A percentile compares a stretch with the other conserved stretches of the same genome.
Evolutionary conservation across 2,888 invertebrate genomes (phyloP).

Genomic region (Phyto melanocephala): DNA sequence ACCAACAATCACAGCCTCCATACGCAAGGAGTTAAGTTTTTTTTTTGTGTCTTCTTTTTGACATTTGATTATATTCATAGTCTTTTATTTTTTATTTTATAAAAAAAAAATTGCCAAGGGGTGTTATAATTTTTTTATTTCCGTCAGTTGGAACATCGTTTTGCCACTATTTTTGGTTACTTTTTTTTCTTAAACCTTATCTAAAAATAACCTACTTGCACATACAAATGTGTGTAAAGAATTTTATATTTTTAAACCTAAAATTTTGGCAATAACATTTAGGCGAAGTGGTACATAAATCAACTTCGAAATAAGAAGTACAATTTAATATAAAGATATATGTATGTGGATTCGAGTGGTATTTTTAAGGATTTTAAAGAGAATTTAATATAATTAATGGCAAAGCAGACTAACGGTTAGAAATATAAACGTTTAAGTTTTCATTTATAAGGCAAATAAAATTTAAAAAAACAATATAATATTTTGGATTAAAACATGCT

Average conservation of each 20-base stretch:
- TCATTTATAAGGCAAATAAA: too few species aligned
- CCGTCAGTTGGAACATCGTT: slow-evolving; percentile 30
- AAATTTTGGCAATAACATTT: background rate
- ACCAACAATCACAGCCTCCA: slow-evolving; percentile 57
- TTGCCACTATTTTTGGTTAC: slow-evolving; percentile 9
- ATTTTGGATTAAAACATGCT: too few species aligned
- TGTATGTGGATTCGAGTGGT: too few species aligned
- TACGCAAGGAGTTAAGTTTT: slow-evolving; percentile 32
- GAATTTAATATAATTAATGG: too few species aligned
- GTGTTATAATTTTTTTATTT: slow-evolving; percentile 26
- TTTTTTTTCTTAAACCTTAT: background rate
- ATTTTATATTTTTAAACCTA: background rate
- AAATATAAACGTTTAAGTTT: too few species aligned
- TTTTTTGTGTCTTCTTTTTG: slow-evolving; percentile 16
- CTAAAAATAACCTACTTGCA: slow-evolving; percentile 9
- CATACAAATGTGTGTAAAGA: background rate
- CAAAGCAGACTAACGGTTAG: too few species aligned
- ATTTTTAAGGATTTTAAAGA: too few species aligned
- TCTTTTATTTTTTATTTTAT: slow-evolving; percentile 17
- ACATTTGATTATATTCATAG: slow-evolving; percentile 29
- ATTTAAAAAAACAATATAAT: too few species aligned
- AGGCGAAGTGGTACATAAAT: too few species aligned
- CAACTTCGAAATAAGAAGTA: too few species aligned
- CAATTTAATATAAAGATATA: too few species aligned
- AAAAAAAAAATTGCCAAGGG: slow-evolving; percentile 30